Evolutionary conservation across 64 coral and sea anemone species (phyloP), one percentile per base, ranked within the genome.

Genomic region (Actinia tenebrosa): DNA sequence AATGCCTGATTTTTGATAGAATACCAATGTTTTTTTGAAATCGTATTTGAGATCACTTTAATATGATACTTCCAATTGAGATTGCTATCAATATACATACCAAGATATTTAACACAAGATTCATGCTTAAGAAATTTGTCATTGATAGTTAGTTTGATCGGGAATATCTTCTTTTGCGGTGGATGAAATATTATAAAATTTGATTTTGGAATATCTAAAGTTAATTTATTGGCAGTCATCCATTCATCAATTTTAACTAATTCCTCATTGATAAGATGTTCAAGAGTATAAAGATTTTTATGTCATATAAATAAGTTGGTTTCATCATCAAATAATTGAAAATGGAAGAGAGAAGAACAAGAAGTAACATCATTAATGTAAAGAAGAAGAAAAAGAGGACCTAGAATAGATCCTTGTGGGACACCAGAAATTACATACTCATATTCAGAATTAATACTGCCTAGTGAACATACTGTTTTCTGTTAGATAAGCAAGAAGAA

Each of bases 361-460:
- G 15, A 19, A 54, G 19, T 52, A 19, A 82, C 17, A 52, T 82
- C 80, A 82, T 82, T 82, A 17, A 82, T 20, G n/a, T 82, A 82
- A 5, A 82, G 13, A 4, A 82, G 17, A 82, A 82, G 53, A 16
- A 82, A 46, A 7, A 82, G n/a, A 45, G 80, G 80, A 10, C 80
- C 80, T 20, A 82, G 44, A 46, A 52, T 46, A 45, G 80, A 82
- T 23, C 80, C 80, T 52, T 82, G 80, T 7, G 80, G 82, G 16
- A 84, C 82, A 16, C 82, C 82, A 84, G 10, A 14, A 5, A 10
- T 9, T 2, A 14, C 4, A 37, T 19, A 16, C 20, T 46, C 55
- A 11, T 3, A 26, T 9, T 3, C 1, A 37, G 22, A n/a, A 14
- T 53, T 53, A 54, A 56, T 37, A 37, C 30, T 37, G 30, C 30